Conservation (phyloP, 1,140 invertebrate species). For the Aphelenchoides avenae region DNA sequence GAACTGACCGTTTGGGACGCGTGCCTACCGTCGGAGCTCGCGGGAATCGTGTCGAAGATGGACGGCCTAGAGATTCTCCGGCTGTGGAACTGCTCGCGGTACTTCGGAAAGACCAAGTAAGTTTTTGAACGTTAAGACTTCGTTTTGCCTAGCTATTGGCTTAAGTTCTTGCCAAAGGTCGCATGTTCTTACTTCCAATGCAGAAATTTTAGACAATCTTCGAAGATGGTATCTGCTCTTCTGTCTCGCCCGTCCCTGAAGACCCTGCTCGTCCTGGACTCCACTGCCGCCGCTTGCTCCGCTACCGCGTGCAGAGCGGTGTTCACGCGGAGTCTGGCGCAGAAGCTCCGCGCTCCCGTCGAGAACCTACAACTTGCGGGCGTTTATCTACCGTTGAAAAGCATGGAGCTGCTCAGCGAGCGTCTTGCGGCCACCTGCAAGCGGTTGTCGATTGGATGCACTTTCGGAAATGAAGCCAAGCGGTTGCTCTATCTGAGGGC, state of each 20-base stretch:
- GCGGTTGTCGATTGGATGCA: constrained; percentile 40
- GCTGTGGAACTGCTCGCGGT: constrained; percentile 34
- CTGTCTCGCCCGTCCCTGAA: constrained; percentile 19
- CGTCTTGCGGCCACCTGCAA: constrained; percentile 14
- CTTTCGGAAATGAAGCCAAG: constrained; percentile 37
- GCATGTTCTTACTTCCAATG: not conserved
- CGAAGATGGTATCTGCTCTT: constrained; percentile 11
- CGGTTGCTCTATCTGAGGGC: constrained; percentile 25
- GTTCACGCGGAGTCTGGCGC: constrained; percentile 28
- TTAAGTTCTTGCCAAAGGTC: not conserved
- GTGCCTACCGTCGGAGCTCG: constrained; percentile 25
- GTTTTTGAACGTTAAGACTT: not conserved
- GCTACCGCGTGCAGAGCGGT: constrained; percentile 10
- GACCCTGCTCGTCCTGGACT: constrained; percentile 28
- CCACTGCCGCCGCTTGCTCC: constrained; percentile 13
- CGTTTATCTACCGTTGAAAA: constrained; percentile 26
- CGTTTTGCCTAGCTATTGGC: not conserved
- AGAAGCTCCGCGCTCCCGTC: constrained; percentile 8
- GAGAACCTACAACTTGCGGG: constrained; percentile 31
- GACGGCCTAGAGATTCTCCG: constrained; percentile 13
- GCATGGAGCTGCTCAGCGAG: constrained; percentile 21
- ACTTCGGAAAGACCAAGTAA: constrained; percentile 31
- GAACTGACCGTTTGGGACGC: constrained; percentile 35
- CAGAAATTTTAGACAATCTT: constrained; percentile 6
- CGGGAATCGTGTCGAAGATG: no score